Base-by-base conservation (phyloP, 2,113 vertebrate species). In the Colistium nudipinnis region DNA sequence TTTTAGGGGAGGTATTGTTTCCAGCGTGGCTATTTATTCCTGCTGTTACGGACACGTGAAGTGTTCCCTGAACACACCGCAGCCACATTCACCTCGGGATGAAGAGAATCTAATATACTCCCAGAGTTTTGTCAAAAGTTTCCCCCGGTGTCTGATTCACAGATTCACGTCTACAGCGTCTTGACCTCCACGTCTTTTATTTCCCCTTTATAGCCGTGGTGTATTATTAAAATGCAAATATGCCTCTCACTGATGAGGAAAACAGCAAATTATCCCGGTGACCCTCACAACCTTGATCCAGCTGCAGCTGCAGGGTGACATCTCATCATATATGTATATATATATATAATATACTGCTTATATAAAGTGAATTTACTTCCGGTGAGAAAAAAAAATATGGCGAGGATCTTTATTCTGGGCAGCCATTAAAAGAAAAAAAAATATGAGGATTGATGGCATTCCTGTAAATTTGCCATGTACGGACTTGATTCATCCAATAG, bases 141-240 rank as follows among this genome's bases (percentile, higher is more conserved):
- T 43, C 41, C 49, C 67, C 56, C 14, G 22, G 47, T 53, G 52
- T 47, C 31, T 25, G 39, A 68, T 56, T 57, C 31, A 56, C 55
- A 43, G 67, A 56, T n/a, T n/a, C n/a, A n/a, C 24, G 27, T 68
- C 41, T 45, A 62, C 22, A 41, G 52, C 66, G 20, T 63, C 62
- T 2, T 31, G 60, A 49, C 62, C 69, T 20, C n/a, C 4, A 14
- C 2, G 7, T 9, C 14, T 36, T 41, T 7, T 12, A 13, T 55
- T 45, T n/a, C n/a, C n/a, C n/a, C n/a, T n/a, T n/a, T 19, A 56
- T 63, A 35, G 22, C 39, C 3, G 0, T 7, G 0, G 27, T 0
- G n/a, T 11, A 12, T 70, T 64, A 53, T 45, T 53, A 51, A 62
- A 63, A 31, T 62, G 33, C 27, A 51, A 44, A 48, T 8, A 30